Conservation (phyloP, 2,888 invertebrate species). For the Leptarthrus brevirostris region DNA sequence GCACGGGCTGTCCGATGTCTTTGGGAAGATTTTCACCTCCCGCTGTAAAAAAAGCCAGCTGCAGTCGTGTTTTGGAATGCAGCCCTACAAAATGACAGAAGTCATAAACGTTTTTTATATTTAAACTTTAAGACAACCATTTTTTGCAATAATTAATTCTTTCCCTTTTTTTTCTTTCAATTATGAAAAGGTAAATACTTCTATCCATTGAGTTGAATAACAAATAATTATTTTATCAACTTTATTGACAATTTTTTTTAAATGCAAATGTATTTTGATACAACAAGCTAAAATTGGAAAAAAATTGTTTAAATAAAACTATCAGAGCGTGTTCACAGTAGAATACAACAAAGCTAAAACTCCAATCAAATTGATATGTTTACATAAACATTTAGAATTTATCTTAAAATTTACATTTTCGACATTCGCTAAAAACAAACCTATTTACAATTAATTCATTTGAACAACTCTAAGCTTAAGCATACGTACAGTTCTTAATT, state of each 20-base stretch:
- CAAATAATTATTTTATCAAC: slow-evolving; percentile 29
- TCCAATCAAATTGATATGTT: neutral
- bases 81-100: no score
- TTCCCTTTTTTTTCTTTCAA: no score
- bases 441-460: slow-evolving; percentile 17
- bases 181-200: no score
- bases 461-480: neutral
- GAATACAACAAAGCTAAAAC: neutral
- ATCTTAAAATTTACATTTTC: neutral
- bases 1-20: no score
- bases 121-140: no score
- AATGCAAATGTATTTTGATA: slow-evolving; percentile 15
- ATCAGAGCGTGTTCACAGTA: neutral
- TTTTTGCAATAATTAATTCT: no score
- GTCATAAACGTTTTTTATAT: no score
- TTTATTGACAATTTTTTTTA: slow-evolving; percentile 19
- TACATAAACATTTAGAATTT: neutral
- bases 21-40: no score
- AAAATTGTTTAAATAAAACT: slow-evolving; percentile 20
- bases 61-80: no score
- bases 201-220: no score
- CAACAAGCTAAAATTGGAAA: neutral
- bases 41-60: no score
- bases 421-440: slow-evolving; percentile 14
- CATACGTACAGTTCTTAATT: neutral